phyloP scores from a whole-genome alignment of 1,140 invertebrate species.

The Danaus plexippus region DNA sequence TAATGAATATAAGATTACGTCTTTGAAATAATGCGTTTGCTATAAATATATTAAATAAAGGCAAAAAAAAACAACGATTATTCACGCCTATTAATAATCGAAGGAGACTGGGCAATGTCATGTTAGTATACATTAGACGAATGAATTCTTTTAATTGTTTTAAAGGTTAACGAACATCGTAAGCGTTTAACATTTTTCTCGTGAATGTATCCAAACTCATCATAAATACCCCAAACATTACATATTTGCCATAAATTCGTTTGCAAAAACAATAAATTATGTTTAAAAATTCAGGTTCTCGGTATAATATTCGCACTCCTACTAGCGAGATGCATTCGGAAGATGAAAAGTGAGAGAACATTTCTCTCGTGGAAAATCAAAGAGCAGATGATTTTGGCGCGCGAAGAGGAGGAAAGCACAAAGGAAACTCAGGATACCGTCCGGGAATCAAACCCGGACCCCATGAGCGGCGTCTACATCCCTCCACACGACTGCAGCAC shows the following conservation, averaged over 20 bases:
- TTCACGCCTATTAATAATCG: too few species aligned
- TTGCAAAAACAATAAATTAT: neutral
- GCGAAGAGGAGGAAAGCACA: slow-evolving; percentile 25
- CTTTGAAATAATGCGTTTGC: too few species aligned
- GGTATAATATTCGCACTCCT: slow-evolving; percentile 89
- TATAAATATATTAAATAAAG: too few species aligned
- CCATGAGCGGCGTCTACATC: slow-evolving; percentile 39
- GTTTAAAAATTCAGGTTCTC: slow-evolving; percentile 75
- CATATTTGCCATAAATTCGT: neutral
- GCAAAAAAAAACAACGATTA: too few species aligned
- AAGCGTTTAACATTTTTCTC: too few species aligned
- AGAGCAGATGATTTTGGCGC: slow-evolving; percentile 52
- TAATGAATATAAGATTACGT: too few species aligned
- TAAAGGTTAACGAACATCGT: too few species aligned
- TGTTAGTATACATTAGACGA: too few species aligned
- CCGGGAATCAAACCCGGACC: neutral
- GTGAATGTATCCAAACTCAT: too few species aligned
- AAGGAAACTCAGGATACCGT: slow-evolving; percentile 5
- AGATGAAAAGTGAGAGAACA: slow-evolving; percentile 79
- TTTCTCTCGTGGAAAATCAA: slow-evolving; percentile 75
- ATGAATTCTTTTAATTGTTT: too few species aligned
- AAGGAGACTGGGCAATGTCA: too few species aligned
- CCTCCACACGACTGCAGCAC: slow-evolving; percentile 38
- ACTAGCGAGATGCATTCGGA: slow-evolving; percentile 84
- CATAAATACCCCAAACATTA: too few species aligned